Evolutionary conservation across 2,797 vertebrate species (phyloP), one percentile per base, ranked within the genome.

Genomic region (Pelobates cultripes): DNA sequence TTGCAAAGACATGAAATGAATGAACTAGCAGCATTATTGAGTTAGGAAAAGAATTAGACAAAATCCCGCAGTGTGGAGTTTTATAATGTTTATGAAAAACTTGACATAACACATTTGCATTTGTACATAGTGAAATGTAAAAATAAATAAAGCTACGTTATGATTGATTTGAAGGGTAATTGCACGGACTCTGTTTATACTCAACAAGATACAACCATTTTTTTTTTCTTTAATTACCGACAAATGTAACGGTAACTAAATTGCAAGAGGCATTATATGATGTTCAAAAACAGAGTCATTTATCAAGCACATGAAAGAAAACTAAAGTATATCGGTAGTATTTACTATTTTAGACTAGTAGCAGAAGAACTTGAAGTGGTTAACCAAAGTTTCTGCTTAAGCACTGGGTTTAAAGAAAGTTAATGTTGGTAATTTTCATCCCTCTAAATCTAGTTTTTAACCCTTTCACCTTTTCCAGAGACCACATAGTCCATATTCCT

Each of bases 161-260:
- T 60, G 28, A 73, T 15, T 73, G 72, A 43, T 15, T 12, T 53
- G 53, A 73, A 42, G 43, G 53, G 40, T 43, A 73, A 73, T 73
- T 73, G 42, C 17, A 55, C 2, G 41, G 66, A 14, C 12, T 43
- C 7, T 40, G n/a, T 43, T 43, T 68, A 8, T 28, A 6, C 9
- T 9, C 12, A 61, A 61, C 9, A 17, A 42, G 40, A 42, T 12
- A 68, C 7, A 42, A 6, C 47, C 47, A 51, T 9, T 7, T 10
- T 42, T 68, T 42, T 43, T n/a, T 43, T 40, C 17, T 64, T 40
- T 10, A 7, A 14, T 57, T 57, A 57, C 55, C 4, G 3, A 57
- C 3, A 17, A 64, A 3, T 40, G 12, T 64, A 28, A n/a, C 61
- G 14, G 14, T 64, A 64, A 64, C 17, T 28, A 17, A 64, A 64